A percentile compares a stretch with the other conserved stretches of the same genome.
Evolutionary conservation across 2,888 invertebrate species (phyloP).

Genomic region (Agonopterix subpropinquella): DNA sequence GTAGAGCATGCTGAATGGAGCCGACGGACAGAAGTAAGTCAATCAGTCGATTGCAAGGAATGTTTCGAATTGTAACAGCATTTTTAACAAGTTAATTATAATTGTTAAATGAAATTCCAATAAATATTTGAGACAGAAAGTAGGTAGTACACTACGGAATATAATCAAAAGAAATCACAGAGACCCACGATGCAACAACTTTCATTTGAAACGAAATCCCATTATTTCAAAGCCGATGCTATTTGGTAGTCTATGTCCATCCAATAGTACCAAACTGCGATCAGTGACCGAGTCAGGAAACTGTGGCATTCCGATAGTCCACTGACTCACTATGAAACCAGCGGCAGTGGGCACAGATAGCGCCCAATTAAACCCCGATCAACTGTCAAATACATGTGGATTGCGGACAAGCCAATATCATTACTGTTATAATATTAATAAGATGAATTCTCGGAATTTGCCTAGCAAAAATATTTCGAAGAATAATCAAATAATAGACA

Average conservation of each 20-base stretch:
- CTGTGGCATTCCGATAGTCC: slow-evolving; percentile 46
- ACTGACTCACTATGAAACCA: slow-evolving; percentile 28
- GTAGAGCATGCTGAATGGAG: background rate
- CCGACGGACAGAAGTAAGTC: no score
- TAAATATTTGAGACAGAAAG: no score
- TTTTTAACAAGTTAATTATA: background rate
- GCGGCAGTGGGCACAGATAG: background rate
- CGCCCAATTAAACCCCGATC: background rate
- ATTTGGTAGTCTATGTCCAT: background rate
- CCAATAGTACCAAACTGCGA: slow-evolving; percentile 15
- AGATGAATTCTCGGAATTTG: no score
- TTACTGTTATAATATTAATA: no score
- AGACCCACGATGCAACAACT: no score
- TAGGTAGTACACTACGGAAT: no score
- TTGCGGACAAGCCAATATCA: background rate
- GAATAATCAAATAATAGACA: no score
- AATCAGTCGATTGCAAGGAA: no score
- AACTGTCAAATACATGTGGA: background rate
- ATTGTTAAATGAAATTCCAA: background rate
- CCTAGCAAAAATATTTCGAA: no score
- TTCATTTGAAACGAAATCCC: background rate
- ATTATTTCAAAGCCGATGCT: slow-evolving; percentile 4
- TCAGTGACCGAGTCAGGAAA: slow-evolving; percentile 47
- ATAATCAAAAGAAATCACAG: no score
- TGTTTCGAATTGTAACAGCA: background rate